Base-by-base conservation (phyloP, 2,888 invertebrate species). In the Serripes groenlandicus region DNA sequence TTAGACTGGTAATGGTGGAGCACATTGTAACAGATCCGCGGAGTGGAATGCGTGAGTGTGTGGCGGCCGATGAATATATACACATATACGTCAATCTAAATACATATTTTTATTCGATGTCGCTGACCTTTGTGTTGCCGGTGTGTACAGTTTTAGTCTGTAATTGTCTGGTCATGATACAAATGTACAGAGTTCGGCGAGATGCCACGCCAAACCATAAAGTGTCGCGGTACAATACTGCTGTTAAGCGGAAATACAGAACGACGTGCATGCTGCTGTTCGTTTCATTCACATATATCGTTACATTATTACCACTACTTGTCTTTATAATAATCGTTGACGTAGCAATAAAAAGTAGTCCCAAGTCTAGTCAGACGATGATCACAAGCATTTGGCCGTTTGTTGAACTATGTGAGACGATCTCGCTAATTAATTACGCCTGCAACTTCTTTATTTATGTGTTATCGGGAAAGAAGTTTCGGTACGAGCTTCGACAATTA, bases 371-470 rank as follows among this genome's bases (percentile, higher is more conserved):
- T 56, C 32, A 37, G 35, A 32, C 56, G 26, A 69, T 90, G 15
- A 82, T 86, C 30, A 15, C 75, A 7, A 70, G 78, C 3, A 66
- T 90, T 1, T 77, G 70, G 42, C 91, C 91, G 28, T 83, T 88
- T 35, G 60, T 85, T 0, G 85, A 90, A n/a, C 49, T 91, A 3
- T 80, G 89, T 28, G 89, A 90, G 30, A 83, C 91, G 0, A 35
- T 92, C 11, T 91, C 91, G 0, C 88, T 90, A 23, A 26, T 92
- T 0, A 93, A 92, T 77, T 93, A 92, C 78, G 91, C 86, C 21
- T 80, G 83, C 7, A 93, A 93, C 73, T 93, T 93, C 84, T 92
- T 91, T 78, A 92, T 92, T 28, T 93, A 93, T 74, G 89, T 92
- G 28, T 77, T 93, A 66, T 92, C 91, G n/a, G 92, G 92, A 0